Base-by-base conservation (phyloP, 2,888 invertebrate genomes). In the Nysson spinosus region DNA sequence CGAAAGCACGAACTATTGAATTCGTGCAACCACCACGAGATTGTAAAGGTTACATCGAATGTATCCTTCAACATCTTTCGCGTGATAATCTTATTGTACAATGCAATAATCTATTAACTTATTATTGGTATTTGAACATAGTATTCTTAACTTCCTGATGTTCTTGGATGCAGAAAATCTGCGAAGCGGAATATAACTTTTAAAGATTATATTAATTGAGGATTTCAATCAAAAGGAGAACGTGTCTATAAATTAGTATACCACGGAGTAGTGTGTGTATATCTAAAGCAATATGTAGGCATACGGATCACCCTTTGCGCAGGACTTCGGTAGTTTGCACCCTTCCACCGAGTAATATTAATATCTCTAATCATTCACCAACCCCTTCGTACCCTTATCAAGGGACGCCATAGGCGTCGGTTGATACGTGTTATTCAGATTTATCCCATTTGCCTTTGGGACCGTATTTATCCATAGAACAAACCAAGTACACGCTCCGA, bases 351-450 rank as follows among this genome's bases (percentile, higher is more conserved):
- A 65, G 77, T 75, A 75, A 82, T 86, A 86, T 85, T 87, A 85
- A 87, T 87, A 85, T 84, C 84, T 83, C 84, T 83, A 86, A 87
- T 87, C 85, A 87, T 84, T 86, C 85, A 86, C 72, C 81, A 78
- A 83, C 80, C 85, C 86, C 82, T 82, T 83, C 74, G 75, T 73
- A 85, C 85, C 85, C 83, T 85, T 85, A 84, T 85, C 85, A 86
- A 83, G 80, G 77, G 72, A 80, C 61, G 78, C 79, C 83, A 79
- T 77, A 77, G 81, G 77, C 82, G 80, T 70, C 75, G 80, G 73
- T 80, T 81, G 81, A 83, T 83, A 81, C 79, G 82, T 80, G 83
- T 83, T 85, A 85, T 85, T 86, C 83, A 81, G 84, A 85, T 83
- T 86, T 84, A 83, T 82, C 77, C 75, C 80, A 78, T 83, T 85